phyloP scores from a whole-genome alignment of 2,888 invertebrate species.

The Pristionchus mayeri region DNA sequence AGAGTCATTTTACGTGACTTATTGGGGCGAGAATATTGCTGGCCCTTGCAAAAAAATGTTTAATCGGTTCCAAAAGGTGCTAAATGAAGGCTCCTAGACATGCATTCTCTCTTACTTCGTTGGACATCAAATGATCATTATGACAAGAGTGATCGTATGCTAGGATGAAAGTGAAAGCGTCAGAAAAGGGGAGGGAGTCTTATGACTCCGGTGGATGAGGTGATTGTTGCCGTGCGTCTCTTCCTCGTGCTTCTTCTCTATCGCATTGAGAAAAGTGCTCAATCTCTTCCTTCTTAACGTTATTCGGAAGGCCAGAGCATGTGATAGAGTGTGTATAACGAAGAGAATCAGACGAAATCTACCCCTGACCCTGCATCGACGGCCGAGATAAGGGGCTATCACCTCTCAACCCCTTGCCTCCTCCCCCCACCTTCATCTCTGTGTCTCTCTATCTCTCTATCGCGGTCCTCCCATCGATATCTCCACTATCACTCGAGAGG shows the following conservation, averaged over 20 bases:
- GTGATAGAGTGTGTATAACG: background rate
- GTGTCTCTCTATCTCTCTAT: background rate
- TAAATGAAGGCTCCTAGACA: too few species aligned
- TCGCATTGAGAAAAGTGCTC: background rate
- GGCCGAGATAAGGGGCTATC: background rate
- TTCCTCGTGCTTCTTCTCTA: background rate
- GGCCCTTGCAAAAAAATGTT: background rate
- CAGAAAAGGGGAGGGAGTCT: background rate
- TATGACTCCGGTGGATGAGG: constrained; percentile 7
- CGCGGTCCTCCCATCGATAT: background rate
- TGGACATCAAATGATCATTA: too few species aligned
- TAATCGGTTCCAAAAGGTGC: too few species aligned
- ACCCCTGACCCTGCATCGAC: background rate
- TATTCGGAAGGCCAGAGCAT: background rate
- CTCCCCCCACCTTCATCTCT: background rate
- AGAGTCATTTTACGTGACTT: too few species aligned
- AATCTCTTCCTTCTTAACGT: background rate
- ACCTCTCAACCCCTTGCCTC: background rate
- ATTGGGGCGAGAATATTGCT: too few species aligned
- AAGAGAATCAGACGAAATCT: background rate
- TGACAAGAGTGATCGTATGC: too few species aligned
- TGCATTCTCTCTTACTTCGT: too few species aligned
- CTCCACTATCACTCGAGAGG: too few species aligned
- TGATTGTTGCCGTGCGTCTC: constrained; percentile 4
- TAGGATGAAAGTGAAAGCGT: background rate